phyloP scores from a whole-genome alignment of 2,797 vertebrate genomes.

The Spea hammondii region DNA sequence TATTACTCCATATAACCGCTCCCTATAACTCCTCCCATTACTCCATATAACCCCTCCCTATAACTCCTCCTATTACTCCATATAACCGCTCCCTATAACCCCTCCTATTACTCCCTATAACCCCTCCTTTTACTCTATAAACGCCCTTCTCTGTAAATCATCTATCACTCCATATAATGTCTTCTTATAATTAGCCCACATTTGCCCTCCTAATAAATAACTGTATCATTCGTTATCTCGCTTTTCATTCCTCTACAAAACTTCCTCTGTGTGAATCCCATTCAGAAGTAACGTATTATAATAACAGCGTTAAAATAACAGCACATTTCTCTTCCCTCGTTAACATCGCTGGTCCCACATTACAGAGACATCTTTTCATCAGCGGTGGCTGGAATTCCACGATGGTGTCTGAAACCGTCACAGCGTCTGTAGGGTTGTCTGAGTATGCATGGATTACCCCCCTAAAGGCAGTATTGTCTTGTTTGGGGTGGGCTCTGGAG shows the following conservation, averaged over 20 bases:
- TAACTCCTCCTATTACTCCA: no score
- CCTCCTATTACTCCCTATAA: neutral
- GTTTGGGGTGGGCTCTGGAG: conserved; percentile 45
- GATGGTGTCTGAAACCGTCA: conserved; percentile 22
- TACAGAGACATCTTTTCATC: conserved; percentile 32
- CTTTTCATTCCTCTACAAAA: neutral
- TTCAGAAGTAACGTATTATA: neutral
- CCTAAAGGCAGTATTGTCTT: conserved; percentile 48
- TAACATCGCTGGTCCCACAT: conserved; percentile 7
- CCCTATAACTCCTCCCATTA: no score
- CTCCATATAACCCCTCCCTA: no score
- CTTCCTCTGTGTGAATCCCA: neutral
- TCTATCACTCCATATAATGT: neutral
- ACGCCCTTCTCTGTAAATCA: neutral
- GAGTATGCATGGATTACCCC: conserved; percentile 42
- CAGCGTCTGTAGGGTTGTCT: conserved; percentile 32
- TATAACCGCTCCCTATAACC: neutral
- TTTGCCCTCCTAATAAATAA: neutral
- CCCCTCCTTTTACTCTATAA: neutral
- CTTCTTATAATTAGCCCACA: neutral
- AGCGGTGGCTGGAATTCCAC: conserved; percentile 34
- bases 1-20: no score
- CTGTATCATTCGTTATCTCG: neutral
- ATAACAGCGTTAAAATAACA: conserved; percentile 5
- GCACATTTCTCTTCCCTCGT: neutral